Base-by-base conservation (phyloP, 2,888 invertebrate species). In the Drosophila paranaensis region DNA sequence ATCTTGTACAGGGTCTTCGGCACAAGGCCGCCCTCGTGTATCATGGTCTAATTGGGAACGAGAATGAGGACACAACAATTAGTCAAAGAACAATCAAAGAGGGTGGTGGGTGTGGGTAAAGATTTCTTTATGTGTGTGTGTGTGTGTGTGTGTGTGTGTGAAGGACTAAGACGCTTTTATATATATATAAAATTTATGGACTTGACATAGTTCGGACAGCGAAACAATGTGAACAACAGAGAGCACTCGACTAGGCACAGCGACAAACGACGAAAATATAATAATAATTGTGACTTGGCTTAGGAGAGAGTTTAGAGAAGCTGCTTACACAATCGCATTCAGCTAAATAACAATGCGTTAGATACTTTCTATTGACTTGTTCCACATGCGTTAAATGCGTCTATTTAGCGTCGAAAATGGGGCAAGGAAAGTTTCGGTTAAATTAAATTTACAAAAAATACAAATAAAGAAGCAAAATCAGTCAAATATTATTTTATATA, bases 1-100 rank as follows among this genome's bases (percentile, higher is more conserved):
- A 95, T 95, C 92, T 96, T 95, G 92, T 98, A 97, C 78, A 97
- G 93, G 64, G 95, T 95, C 93, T 98, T 98, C 30, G 98, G 98
- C 55, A 98, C 96, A 80, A 97, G 93, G 6, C 97, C 97, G 10
- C 98, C 98, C 90, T 97, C 97, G 89, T 96, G 95, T 53, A 97
- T 96, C 92, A 95, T 95, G 54, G 96, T 96, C 97, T 97, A 92
- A 91, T 66, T 65, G 30, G 61, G 35, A 61, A 33, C 6, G 77
- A 60, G 48, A 55, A 71, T 16, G 25, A 43, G 1, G 16, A 16
- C n/a, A 14, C 0, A 55, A 4, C 27, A 42, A 57, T 62, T 40
- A 65, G 43, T 50, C 37, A 48, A 43, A 50, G 14, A n/a, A 37
- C n/a, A 51, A 53, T 27, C 37, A 30, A 46, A 27, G 40, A 27